Conservation (phyloP, 2,888 invertebrate species). For the Ichneumoninae sp. region DNA sequence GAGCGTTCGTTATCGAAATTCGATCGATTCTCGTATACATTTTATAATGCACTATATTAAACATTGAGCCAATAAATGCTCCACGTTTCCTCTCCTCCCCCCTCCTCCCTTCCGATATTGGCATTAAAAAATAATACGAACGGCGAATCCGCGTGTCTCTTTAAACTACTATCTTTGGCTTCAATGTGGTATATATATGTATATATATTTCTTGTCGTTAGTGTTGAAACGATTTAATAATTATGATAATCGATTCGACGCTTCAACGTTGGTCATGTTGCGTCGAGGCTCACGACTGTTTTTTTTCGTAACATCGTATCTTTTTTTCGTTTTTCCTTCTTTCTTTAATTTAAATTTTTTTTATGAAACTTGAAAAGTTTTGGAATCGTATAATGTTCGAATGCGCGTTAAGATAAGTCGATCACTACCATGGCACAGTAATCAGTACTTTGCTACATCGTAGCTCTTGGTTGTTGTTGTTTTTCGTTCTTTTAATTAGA, state of each 20-base stretch:
- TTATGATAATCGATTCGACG: neutral
- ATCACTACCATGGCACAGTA: slow-evolving; percentile 7
- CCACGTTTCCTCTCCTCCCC: no score
- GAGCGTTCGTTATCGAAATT: slow-evolving; percentile 23
- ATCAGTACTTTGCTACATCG: neutral
- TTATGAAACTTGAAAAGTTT: slow-evolving; percentile 2
- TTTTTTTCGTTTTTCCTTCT: neutral
- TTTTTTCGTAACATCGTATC: neutral
- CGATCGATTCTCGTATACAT: slow-evolving; percentile 32
- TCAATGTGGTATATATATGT: slow-evolving; percentile 1
- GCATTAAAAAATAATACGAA: slow-evolving; percentile 39
- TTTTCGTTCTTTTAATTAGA: neutral
- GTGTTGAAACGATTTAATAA: neutral
- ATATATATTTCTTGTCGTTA: neutral
- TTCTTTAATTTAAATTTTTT: neutral
- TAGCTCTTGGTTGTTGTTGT: neutral
- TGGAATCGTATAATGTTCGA: neutral
- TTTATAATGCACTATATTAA: neutral
- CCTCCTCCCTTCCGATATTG: neutral
- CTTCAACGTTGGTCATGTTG: slow-evolving; percentile 1
- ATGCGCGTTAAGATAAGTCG: neutral
- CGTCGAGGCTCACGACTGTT: neutral
- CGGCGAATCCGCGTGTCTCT: neutral
- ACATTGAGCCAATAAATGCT: slow-evolving; percentile 7
- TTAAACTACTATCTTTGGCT: slow-evolving; percentile 42